Base-by-base conservation (phyloP, 2,888 invertebrate genomes). In the Eupeodes latifasciatus region DNA sequence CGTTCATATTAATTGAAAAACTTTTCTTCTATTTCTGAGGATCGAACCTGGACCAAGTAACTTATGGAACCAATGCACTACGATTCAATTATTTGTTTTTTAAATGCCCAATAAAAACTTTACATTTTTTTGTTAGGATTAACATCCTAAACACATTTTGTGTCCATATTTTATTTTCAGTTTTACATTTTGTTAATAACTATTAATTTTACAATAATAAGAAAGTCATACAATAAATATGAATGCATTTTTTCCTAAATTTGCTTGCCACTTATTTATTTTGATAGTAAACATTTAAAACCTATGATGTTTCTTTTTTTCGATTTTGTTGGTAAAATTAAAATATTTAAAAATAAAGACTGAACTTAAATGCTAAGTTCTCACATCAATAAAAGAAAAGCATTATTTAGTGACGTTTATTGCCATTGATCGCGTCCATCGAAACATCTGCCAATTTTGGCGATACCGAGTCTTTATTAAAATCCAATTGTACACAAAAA, bases 141-240 rank as follows among this genome's bases (percentile, higher is more conserved):
- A 75, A 75, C 53, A 78, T 72, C 77, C 81, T 57, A 74, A 74
- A 71, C 72, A 59, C 55, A 16, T 55, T 51, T 11, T 79, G 51
- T 71, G 40, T 82, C 47, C 14, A 51, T 84, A 64, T 76, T 64
- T 79, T 62, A 78, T 66, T 82, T 51, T 79, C 75, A 80, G 79
- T 79, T 86, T 82, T 76, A 79, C 75, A 82, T 83, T 80, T 76
- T 53, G 36, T 66, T 71, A 61, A 67, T 59, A 75, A 66, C 55
- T 72, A 77, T 85, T 72, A 76, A 77, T 71, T 61, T 76, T 69
- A 82, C 69, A 76, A 66, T 75, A 75, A 86, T 80, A 72, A 83
- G 79, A 76, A 83, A 76, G 62, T 80, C 80, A 83, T 72, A 87
- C 76, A 79, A 87, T 76, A 83, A 83, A 87, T 83, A 83, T 83